phyloP scores from a whole-genome alignment of 1,140 invertebrate species.

The Drosophila sproati region DNA sequence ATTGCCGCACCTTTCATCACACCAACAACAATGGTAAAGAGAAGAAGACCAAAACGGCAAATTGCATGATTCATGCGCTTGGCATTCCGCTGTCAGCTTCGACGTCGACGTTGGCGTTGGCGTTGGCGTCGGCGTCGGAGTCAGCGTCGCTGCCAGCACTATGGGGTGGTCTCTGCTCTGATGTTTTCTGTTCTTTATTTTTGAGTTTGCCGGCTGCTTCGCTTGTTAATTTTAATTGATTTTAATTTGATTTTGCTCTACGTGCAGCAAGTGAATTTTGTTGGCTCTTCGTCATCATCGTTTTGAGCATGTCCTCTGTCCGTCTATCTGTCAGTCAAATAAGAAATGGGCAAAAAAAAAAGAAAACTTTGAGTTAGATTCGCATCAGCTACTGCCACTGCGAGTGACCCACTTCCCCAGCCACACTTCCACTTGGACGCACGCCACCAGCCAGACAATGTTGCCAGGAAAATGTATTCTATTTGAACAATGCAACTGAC shows the following conservation, averaged over 20 bases:
- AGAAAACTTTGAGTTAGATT: constrained; percentile 13
- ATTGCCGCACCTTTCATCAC: constrained; percentile 54
- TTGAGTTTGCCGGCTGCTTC: constrained; percentile 46
- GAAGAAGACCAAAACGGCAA: constrained; percentile 38
- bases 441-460: constrained; percentile 36
- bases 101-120: constrained; percentile 20
- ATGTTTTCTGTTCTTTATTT: constrained; percentile 17
- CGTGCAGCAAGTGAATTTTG: constrained; percentile 57
- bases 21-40: constrained; percentile 33
- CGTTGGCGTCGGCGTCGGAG: constrained; percentile 6
- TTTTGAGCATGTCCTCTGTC: neutral
- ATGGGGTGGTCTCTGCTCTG: constrained; percentile 25
- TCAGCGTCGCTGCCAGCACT: constrained; percentile 22
- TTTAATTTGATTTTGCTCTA: constrained; percentile 72
- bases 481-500: constrained; percentile 37
- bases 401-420: constrained; percentile 50
- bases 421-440: constrained; percentile 31
- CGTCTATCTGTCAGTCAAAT: constrained; percentile 1
- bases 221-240: constrained; percentile 81
- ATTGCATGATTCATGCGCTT: constrained; percentile 71
- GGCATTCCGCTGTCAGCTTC: constrained; percentile 53
- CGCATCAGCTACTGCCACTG: neutral
- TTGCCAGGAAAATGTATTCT: constrained; percentile 45
- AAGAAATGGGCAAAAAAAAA: constrained; percentile 6
- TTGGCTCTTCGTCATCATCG: constrained; percentile 34